Percentiles rank a stretch among this genome's conserved stretches.
Evolutionary conservation across 1,140 invertebrate genomes (phyloP).

Genomic region (Phymastichus coffea): DNA sequence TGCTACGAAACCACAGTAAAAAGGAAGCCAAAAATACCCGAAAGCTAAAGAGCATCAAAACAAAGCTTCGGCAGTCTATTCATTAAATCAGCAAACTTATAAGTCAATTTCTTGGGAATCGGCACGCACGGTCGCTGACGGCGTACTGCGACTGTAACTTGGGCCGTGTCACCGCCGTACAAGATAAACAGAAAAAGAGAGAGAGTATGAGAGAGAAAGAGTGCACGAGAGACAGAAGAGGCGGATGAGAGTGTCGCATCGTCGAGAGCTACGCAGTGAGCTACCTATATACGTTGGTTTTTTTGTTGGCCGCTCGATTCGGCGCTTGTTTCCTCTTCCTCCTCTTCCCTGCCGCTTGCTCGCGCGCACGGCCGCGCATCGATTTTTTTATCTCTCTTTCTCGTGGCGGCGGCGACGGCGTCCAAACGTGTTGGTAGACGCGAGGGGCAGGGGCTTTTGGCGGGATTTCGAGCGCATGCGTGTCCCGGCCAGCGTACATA

Average conservation of each 20-base stretch:
- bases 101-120: no score
- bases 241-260: no score
- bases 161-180: neutral
- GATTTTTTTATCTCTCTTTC: slow-evolving; percentile 27
- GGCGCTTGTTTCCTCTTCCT: neutral
- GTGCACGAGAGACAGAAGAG: neutral
- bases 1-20: no score
- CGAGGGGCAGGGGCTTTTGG: slow-evolving; percentile 42
- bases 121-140: no score
- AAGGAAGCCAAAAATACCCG: no score
- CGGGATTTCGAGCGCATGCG: slow-evolving; percentile 52
- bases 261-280: no score
- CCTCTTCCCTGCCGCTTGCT: neutral
- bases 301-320: no score
- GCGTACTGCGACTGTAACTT: neutral
- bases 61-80: no score
- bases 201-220: slow-evolving; percentile 20
- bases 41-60: no score
- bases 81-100: no score
- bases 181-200: slow-evolving; percentile 23
- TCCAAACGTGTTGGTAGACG: slow-evolving; percentile 20
- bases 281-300: no score
- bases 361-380: neutral
- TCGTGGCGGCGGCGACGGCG: slow-evolving; percentile 10
- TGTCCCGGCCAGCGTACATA: slow-evolving; percentile 7